Percentiles rank a stretch among this genome's conserved stretches.
phyloP scores from a whole-genome alignment of 1,140 invertebrate species.

The Calephelis nemesis region DNA sequence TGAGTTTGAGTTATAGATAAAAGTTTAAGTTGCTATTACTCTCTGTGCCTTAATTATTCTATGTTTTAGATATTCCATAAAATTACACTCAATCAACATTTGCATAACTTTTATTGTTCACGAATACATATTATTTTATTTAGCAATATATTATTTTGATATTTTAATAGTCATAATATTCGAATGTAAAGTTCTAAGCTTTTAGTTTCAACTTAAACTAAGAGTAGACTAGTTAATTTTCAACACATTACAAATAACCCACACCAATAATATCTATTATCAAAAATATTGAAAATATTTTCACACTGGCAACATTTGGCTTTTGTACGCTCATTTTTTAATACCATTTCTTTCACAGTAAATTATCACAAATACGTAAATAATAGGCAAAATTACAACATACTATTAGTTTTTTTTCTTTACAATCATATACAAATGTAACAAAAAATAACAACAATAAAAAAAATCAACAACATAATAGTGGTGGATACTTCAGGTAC shows the following conservation, averaged over 20 bases:
- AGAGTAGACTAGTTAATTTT: constrained; percentile 1
- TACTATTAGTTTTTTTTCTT: not conserved
- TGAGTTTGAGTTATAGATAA: too few relatives aligned
- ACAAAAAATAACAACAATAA: constrained; percentile 31
- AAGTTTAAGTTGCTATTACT: too few relatives aligned
- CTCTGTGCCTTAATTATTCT: too few relatives aligned
- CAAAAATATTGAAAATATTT: constrained; percentile 9
- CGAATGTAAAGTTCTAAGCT: too few relatives aligned
- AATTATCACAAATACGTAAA: constrained; percentile 3
- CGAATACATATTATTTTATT: too few relatives aligned
- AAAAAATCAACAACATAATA: constrained; percentile 18
- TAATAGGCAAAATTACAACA: not conserved
- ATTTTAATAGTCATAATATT: too few relatives aligned
- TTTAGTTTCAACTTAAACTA: not conserved
- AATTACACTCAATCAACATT: too few relatives aligned
- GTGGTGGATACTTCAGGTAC: constrained; percentile 21
- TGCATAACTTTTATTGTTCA: too few relatives aligned
- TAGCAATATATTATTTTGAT: too few relatives aligned
- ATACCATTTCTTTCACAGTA: not conserved
- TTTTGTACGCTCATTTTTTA: not conserved
- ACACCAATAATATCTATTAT: constrained; percentile 12
- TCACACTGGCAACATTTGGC: constrained; percentile 15
- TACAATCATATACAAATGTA: constrained; percentile 24
- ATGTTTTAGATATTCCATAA: too few relatives aligned
- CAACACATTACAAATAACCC: constrained; percentile 2